These are phyloP conservation scores for Rhingia rostrata DNA, from an alignment of 2,888 invertebrate genomes.

Conservation along the genomic window DNA sequence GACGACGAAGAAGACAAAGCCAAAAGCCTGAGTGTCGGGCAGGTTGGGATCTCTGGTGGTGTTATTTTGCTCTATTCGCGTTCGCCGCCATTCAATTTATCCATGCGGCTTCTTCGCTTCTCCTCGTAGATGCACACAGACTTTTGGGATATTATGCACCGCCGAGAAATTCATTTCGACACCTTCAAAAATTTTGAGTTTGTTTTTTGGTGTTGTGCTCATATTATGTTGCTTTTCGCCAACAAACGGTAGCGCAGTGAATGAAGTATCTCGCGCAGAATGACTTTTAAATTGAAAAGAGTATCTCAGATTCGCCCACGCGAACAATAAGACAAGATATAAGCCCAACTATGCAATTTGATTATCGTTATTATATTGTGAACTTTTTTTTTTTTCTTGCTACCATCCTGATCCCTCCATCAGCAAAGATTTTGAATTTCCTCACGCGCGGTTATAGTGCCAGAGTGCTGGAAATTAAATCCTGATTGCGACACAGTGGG, in stretches of 20 bases:
- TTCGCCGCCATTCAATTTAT: slow-evolving; percentile 37
- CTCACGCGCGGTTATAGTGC: neutral
- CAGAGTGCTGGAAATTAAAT: slow-evolving; percentile 61
- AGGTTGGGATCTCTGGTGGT: slow-evolving; percentile 38
- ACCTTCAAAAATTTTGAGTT: slow-evolving; percentile 34
- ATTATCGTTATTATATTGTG: slow-evolving; percentile 47
- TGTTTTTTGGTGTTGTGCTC: neutral
- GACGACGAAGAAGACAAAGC: slow-evolving; percentile 30
- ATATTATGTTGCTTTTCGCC: slow-evolving; percentile 24
- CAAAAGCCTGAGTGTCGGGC: slow-evolving; percentile 40
- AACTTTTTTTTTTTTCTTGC: slow-evolving; percentile 30
- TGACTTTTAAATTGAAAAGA: slow-evolving; percentile 43
- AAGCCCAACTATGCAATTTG: slow-evolving; percentile 54
- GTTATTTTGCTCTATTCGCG: slow-evolving; percentile 61
- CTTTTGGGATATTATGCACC: slow-evolving; percentile 27
- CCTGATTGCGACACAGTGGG: slow-evolving; percentile 66
- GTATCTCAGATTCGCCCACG: slow-evolving; percentile 54
- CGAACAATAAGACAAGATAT: slow-evolving; percentile 45
- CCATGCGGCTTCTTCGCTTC: slow-evolving; percentile 4
- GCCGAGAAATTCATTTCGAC: slow-evolving; percentile 65
- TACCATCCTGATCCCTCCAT: neutral
- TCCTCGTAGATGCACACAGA: slow-evolving; percentile 33
- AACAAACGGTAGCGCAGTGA: slow-evolving; percentile 44
- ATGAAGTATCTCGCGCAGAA: slow-evolving; percentile 43
- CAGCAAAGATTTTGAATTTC: slow-evolving; percentile 15